A percentile compares a stretch with the other conserved stretches of the same genome.
Conservation (phyloP, 2,888 invertebrate species). For the Drosophila anomalata region DNA sequence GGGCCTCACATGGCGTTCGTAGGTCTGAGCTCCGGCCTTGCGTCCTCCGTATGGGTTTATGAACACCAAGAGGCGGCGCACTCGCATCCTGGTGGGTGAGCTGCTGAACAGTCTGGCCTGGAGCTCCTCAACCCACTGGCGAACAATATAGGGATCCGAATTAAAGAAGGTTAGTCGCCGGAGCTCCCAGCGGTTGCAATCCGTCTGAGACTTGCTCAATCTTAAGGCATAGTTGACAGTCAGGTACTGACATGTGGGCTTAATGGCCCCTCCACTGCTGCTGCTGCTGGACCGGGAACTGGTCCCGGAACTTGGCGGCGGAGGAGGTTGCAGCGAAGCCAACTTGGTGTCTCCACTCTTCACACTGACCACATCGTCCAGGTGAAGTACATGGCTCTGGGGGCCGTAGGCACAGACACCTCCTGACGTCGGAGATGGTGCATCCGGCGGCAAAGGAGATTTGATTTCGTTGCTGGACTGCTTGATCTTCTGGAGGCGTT, state of each 20-base stretch:
- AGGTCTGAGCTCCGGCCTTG: conserved; percentile 89
- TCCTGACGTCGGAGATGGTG: conserved; percentile 3
- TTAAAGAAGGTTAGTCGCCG: conserved; percentile 86
- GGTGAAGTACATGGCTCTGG: conserved; percentile 65
- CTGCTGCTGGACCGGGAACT: conserved; percentile 20
- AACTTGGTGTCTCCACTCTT: conserved; percentile 74
- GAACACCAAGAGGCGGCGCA: conserved; percentile 90
- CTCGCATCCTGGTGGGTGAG: conserved; percentile 84
- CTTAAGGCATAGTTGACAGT: conserved; percentile 86
- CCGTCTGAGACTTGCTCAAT: conserved; percentile 83
- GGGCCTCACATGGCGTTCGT: conserved; percentile 89
- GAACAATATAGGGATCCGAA: conserved; percentile 86
- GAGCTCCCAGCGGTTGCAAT: conserved; percentile 86
- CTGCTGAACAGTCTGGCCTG: conserved; percentile 79
- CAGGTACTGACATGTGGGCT: conserved; percentile 84
- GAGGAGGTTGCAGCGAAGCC: conserved; percentile 57
- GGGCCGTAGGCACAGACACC: conserved; percentile 53
- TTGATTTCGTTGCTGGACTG: conserved; percentile 33
- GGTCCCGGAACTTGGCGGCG: neutral
- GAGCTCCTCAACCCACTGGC: conserved; percentile 87
- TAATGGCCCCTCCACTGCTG: conserved; percentile 16
- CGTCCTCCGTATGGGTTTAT: conserved; percentile 94
- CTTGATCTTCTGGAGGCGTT: conserved; percentile 82
- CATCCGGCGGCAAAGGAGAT: conserved; percentile 40
- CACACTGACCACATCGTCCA: conserved; percentile 74